Conservation (phyloP, 92 coral and sea anemone genomes). For the Palythoa grandis region DNA sequence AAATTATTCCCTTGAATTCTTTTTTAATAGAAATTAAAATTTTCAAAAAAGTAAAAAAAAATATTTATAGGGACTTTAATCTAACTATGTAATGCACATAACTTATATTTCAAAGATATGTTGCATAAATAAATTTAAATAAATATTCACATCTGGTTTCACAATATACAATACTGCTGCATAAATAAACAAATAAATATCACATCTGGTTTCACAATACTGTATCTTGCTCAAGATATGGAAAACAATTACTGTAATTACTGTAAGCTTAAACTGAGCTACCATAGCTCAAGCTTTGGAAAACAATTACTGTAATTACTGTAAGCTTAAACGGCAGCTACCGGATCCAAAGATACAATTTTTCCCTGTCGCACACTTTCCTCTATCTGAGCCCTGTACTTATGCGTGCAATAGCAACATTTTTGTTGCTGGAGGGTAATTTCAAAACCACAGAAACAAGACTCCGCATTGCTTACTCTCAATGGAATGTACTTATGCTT, state of each 20-base stretch:
- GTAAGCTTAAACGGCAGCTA: neutral
- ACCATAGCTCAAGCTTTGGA: conserved; percentile 19
- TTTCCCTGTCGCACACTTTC: conserved; percentile 65
- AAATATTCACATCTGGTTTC: conserved; percentile 35
- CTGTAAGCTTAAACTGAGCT: conserved; percentile 21
- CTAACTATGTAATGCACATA: conserved; percentile 32
- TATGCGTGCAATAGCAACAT: conserved; percentile 69
- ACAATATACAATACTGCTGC: conserved; percentile 11
- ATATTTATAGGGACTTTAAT: conserved; percentile 19
- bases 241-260: conserved; percentile 11
- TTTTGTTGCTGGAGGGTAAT: conserved; percentile 49
- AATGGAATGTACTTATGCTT: conserved; percentile 77
- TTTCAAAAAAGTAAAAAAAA: neutral
- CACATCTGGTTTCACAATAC: conserved; percentile 2
- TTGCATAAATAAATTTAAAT: conserved; percentile 3
- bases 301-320: conserved; percentile 2
- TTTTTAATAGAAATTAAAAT: too few species aligned
- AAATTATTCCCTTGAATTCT: neutral
- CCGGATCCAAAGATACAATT: conserved; percentile 27
- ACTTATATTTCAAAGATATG: conserved; percentile 19
- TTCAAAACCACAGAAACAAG: conserved; percentile 75
- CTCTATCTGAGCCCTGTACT: conserved; percentile 59
- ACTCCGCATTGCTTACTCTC: conserved; percentile 67
- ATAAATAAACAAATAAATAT: conserved; percentile 23
- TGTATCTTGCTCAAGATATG: neutral